Percentiles rank a stretch among this genome's conserved stretches.
Conservation (phyloP, 2,797 vertebrate species). For the Allobates femoralis region DNA sequence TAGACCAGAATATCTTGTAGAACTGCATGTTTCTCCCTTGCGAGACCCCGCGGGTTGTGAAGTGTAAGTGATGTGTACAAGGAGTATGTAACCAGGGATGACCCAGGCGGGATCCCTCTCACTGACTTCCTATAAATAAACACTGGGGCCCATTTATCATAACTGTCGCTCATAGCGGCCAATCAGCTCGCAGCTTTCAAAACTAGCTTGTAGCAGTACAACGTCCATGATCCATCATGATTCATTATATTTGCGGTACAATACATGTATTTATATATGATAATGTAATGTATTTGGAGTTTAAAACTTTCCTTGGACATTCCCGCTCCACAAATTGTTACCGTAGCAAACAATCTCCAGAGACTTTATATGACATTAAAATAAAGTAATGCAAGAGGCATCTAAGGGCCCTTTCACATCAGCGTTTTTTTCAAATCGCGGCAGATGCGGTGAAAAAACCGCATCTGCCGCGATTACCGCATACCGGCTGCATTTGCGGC, state of each 20-base stretch:
- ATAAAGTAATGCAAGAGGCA: neutral
- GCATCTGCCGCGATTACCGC: too few relatives aligned
- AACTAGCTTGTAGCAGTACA: neutral
- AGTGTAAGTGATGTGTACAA: constrained; percentile 7
- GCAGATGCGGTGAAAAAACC: too few relatives aligned
- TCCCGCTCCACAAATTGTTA: neutral
- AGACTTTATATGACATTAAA: neutral
- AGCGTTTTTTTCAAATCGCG: too few relatives aligned
- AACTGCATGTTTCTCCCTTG: neutral
- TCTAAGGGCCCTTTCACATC: too few relatives aligned
- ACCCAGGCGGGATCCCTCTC: neutral
- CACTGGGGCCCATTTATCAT: neutral
- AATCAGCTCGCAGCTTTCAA: neutral
- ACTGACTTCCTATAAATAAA: neutral
- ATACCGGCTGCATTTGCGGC: too few relatives aligned
- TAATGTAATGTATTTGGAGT: too few relatives aligned
- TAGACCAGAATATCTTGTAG: constrained; percentile 22
- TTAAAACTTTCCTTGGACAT: neutral
- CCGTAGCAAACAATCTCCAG: neutral
- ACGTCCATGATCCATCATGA: neutral
- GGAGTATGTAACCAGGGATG: constrained; percentile 3
- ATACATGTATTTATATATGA: neutral
- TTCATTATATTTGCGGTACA: neutral
- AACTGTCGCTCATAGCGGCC: neutral
- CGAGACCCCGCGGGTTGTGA: neutral